Percentiles rank a stretch among this genome's conserved stretches.
phyloP scores from a whole-genome alignment of 2,113 vertebrate species.

The Artemisiospiza belli region DNA sequence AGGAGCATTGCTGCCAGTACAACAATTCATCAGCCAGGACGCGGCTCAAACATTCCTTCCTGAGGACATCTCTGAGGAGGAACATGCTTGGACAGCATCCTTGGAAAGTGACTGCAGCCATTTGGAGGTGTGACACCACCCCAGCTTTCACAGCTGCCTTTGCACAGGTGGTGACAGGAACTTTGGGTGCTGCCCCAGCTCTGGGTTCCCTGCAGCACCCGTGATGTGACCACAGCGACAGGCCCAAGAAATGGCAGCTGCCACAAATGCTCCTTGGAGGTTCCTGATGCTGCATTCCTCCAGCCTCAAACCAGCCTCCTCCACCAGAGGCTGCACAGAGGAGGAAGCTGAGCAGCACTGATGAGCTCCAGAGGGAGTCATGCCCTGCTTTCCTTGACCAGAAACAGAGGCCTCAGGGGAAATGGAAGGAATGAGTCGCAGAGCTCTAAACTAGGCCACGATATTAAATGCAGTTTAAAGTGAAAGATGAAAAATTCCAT shows the following conservation, averaged over 20 bases:
- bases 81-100: background rate
- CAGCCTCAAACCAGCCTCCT: background rate
- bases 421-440: constrained; percentile 43
- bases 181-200: background rate
- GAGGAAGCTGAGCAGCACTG: constrained; percentile 25
- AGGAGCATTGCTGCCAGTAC: background rate
- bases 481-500: constrained; percentile 59
- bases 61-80: background rate
- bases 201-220: background rate
- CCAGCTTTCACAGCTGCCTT: background rate
- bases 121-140: background rate
- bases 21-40: background rate
- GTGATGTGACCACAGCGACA: background rate
- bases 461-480: constrained; percentile 55
- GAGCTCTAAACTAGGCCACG: constrained; percentile 48
- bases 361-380: constrained; percentile 55
- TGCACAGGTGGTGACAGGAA: accelerated
- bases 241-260: background rate
- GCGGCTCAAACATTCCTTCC: background rate
- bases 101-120: background rate
- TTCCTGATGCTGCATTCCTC: background rate
- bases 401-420: constrained; percentile 38
- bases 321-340: background rate
- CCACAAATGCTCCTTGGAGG: background rate
- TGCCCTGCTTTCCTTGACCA: constrained; percentile 48